A percentile compares a stretch with the other conserved stretches of the same genome.
Conservation (phyloP, 2,113 vertebrate species). For the Zapornia atra region DNA sequence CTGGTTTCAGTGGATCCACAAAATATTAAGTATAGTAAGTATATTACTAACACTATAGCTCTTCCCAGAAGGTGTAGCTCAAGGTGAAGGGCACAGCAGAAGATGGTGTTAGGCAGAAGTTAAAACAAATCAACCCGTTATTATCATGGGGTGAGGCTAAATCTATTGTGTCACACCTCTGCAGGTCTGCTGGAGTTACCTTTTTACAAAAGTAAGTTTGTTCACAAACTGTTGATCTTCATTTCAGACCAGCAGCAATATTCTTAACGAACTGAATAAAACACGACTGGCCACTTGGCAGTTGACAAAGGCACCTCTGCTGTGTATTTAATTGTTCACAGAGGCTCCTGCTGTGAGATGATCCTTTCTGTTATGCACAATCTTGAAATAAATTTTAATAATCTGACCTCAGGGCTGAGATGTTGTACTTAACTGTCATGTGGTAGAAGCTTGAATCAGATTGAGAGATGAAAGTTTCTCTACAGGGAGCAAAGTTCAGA, state of each 20-base stretch:
- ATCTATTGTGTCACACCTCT: neutral
- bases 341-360: neutral
- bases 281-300: neutral
- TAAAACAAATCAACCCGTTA: neutral
- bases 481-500: neutral
- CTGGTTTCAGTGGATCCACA: neutral
- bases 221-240: neutral
- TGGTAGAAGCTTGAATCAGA: neutral
- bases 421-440: neutral
- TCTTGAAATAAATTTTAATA: neutral
- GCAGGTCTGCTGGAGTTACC: neutral
- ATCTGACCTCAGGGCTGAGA: neutral
- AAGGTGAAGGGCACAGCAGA: neutral
- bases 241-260: neutral
- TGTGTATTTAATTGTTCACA: neutral
- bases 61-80: neutral
- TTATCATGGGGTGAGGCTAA: neutral
- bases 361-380: neutral
- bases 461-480: neutral
- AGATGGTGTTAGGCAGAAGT: neutral
- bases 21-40: neutral
- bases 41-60: neutral
- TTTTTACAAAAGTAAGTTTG: neutral
- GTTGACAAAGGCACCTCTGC: neutral
- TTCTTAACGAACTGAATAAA: neutral